Conservation (phyloP, 2,113 vertebrate genomes). For the Lepisosteus osseus region DNA sequence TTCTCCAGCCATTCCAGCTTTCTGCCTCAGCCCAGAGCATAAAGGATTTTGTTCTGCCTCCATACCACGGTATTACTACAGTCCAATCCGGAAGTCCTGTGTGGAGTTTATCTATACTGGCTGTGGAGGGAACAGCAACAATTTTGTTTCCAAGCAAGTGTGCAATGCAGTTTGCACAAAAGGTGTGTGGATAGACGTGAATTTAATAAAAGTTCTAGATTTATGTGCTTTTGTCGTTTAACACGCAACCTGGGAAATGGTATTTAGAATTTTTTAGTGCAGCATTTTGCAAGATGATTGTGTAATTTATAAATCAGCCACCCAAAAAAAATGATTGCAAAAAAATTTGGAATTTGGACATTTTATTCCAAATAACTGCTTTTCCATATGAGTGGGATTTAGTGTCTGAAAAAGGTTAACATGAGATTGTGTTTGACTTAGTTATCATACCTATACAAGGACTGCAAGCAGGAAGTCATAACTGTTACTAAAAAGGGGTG, state of each 20-base stretch:
- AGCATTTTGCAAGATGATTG: too few species aligned
- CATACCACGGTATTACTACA: slow-evolving; percentile 83
- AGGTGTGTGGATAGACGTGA: slow-evolving; percentile 52
- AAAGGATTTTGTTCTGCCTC: slow-evolving; percentile 78
- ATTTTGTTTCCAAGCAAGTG: slow-evolving; percentile 68
- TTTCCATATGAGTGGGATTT: too few species aligned
- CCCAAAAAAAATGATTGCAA: slow-evolving; percentile 10
- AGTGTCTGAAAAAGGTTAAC: too few species aligned
- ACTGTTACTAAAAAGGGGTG: too few species aligned
- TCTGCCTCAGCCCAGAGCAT: slow-evolving; percentile 78
- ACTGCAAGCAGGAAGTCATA: too few species aligned
- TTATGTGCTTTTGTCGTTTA: slow-evolving; percentile 19
- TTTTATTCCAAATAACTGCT: too few species aligned
- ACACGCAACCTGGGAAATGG: too few species aligned
- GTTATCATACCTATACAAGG: too few species aligned
- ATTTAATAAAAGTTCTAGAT: background rate
- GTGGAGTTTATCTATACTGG: slow-evolving; percentile 80
- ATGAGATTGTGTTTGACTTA: too few species aligned
- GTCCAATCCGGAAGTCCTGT: slow-evolving; percentile 65
- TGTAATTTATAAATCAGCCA: too few species aligned
- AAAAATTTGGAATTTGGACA: background rate
- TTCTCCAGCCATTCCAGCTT: slow-evolving; percentile 63
- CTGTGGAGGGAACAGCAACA: slow-evolving; percentile 89
- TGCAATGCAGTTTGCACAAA: slow-evolving; percentile 74
- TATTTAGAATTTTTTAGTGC: too few species aligned